Percentiles rank a stretch among this genome's conserved stretches.
These are phyloP conservation scores for Phycodurus eques DNA, from an alignment of 2,113 vertebrate species.

Conservation along the genomic window DNA sequence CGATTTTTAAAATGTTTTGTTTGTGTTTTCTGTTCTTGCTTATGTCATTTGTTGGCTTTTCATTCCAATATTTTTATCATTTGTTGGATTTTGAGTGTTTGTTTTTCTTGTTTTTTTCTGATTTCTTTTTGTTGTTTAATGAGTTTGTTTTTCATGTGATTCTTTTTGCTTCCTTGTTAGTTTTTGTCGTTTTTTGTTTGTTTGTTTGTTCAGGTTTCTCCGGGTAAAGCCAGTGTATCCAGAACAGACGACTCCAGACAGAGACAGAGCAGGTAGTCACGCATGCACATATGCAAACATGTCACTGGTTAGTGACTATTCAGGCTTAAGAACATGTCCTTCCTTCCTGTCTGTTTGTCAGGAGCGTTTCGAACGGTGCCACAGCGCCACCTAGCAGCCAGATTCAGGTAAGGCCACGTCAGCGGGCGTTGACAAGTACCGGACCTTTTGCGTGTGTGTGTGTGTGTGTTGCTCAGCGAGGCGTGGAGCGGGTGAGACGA, in stretches of 20 bases:
- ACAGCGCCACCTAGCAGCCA: slow-evolving; percentile 43
- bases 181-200: not conserved
- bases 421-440: no score
- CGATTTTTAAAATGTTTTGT: no score
- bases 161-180: not conserved
- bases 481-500: slow-evolving; percentile 81
- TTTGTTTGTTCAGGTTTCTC: slow-evolving; percentile 72
- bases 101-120: not conserved
- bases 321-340: not conserved
- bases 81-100: no score
- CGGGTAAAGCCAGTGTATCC: slow-evolving; percentile 69
- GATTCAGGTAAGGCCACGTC: slow-evolving; percentile 50
- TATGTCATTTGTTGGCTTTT: no score
- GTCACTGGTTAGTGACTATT: not conserved
- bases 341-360: slow-evolving; percentile 17
- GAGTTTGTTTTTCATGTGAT: not conserved
- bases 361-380: slow-evolving; percentile 53
- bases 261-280: slow-evolving; percentile 75
- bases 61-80: no score
- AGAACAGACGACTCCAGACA: slow-evolving; percentile 77
- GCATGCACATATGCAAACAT: not conserved
- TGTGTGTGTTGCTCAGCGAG: slow-evolving; percentile 22
- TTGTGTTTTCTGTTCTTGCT: no score
- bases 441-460: no score
- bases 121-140: not conserved